A percentile compares a stretch with the other conserved stretches of the same genome.
Evolutionary conservation across 2,797 vertebrate species (phyloP).

Genomic region (Prionace glauca): DNA sequence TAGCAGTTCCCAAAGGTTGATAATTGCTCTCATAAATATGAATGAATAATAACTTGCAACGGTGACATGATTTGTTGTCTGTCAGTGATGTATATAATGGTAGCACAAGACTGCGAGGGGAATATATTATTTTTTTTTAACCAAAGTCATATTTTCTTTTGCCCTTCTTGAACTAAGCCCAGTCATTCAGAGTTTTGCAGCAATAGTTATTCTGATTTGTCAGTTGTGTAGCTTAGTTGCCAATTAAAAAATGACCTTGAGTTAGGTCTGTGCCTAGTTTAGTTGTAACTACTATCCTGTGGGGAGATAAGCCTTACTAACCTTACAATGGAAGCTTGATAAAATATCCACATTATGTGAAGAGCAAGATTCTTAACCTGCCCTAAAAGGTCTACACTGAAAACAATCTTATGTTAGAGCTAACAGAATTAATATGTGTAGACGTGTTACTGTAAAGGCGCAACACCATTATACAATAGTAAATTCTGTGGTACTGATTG

Average conservation of each 20-base stretch:
- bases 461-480: neutral
- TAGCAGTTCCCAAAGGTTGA: neutral
- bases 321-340: neutral
- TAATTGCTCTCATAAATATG: slow-evolving; percentile 12
- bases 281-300: neutral
- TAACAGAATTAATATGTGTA: neutral
- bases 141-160: neutral
- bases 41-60: neutral
- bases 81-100: neutral
- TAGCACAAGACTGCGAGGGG: neutral
- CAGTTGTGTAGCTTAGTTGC: neutral
- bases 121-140: neutral
- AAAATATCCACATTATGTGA: neutral
- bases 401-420: neutral
- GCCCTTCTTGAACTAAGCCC: neutral
- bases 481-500: neutral
- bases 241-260: neutral
- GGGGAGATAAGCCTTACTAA: neutral
- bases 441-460: neutral
- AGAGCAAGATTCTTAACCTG: neutral
- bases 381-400: neutral
- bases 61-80: neutral
- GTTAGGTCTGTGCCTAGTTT: neutral
- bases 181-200: neutral
- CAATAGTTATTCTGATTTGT: neutral